Base-by-base conservation (phyloP, 2,888 invertebrate genomes). In the Latrodectus hesperus region DNA sequence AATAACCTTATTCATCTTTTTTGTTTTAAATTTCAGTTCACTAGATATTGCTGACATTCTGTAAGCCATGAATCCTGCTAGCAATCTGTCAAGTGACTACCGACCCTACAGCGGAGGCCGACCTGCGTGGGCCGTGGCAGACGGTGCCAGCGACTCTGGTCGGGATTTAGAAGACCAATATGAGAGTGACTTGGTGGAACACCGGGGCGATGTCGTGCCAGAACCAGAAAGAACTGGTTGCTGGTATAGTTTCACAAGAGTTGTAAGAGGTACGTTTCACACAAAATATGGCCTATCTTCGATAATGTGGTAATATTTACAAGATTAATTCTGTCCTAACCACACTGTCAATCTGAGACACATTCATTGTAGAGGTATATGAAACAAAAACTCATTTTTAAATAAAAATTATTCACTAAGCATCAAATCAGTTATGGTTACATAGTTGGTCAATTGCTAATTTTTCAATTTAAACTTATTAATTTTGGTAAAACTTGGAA, bases 111-210 rank as follows among this genome's bases (percentile, higher is more conserved):
- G 87, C 64, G 84, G 88, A 22, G 85, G 85, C 6, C 78, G 85
- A 14, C 82, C 85, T 12, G 89, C 89, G 11, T 89, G 89, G 89
- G 85, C 89, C 17, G 80, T 85, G 3, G 88, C 88, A n/a, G 85
- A 82, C 26, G 85, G 82, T 9, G 78, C 82, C 16, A 82, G 84
- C 68, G 85, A 85, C 49, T 67, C 78, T 8, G 85, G 89, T 73
- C 79, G 89, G 0, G 89, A 89, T 38, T 38, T 89, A 22, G 89
- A 89, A 53, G 89, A 83, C 38, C 77, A 84, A 55, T 83, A 80
- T 53, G 86, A 86, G 52, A 84, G 71, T 64, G 89, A 89, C n/a
- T 65, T 85, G 51, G 75, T 85, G 0, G 82, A 89, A n/a, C 77
- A 84, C 55, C 60, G 82, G 9, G 81, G 82, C 0, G 89, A 89